phyloP scores from a whole-genome alignment of 2,797 vertebrate species.

The Sandelia bainsii region DNA sequence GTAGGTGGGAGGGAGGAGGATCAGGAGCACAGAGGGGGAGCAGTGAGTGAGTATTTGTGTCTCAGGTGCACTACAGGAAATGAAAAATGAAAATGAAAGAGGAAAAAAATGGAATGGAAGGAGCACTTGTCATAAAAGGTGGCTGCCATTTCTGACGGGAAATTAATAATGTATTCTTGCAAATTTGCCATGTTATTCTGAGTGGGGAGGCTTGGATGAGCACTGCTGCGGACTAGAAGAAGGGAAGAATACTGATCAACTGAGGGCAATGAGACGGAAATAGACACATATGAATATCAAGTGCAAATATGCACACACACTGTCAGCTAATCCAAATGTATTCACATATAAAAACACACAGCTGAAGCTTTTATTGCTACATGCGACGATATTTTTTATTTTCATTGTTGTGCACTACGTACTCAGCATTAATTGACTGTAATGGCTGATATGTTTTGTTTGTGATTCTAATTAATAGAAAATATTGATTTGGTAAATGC shows the following conservation, averaged over 20 bases:
- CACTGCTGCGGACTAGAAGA: constrained; percentile 19
- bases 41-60: constrained; percentile 49
- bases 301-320: neutral
- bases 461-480: constrained; percentile 43
- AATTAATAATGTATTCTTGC: constrained; percentile 83
- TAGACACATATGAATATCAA: neutral
- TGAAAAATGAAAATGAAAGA: constrained; percentile 77
- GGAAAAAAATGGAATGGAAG: constrained; percentile 52
- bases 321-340: neutral
- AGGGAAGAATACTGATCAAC: constrained; percentile 61
- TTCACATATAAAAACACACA: constrained; percentile 4
- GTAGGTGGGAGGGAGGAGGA: constrained; percentile 2
- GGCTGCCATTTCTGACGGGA: constrained; percentile 73
- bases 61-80: constrained; percentile 83
- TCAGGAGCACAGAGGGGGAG: constrained; percentile 14
- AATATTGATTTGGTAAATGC: constrained; percentile 53
- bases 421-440: constrained; percentile 18
- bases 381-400: neutral
- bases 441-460: constrained; percentile 37
- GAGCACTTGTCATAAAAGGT: constrained; percentile 73
- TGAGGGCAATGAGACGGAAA: neutral
- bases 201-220: constrained; percentile 25
- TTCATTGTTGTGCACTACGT: constrained; percentile 1
- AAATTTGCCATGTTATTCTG: constrained; percentile 79
- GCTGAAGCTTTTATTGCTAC: neutral